Percentiles rank a stretch among this genome's conserved stretches.
These are phyloP conservation scores for Acropora tenuis DNA, from an alignment of 64 coral and sea anemone species.

Conservation along the genomic window DNA sequence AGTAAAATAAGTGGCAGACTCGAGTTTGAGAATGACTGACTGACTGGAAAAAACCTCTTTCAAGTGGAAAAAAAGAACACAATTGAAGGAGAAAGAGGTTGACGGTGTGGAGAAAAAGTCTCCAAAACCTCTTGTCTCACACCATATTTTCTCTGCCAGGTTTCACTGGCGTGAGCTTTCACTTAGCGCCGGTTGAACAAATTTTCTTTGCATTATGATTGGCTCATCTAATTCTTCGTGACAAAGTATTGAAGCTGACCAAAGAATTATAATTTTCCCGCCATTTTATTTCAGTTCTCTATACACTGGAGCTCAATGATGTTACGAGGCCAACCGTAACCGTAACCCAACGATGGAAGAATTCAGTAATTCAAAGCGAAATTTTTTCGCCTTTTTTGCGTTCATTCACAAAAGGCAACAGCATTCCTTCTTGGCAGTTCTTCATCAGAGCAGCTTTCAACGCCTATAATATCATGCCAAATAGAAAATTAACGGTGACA, in stretches of 20 bases:
- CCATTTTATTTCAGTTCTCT: not conserved
- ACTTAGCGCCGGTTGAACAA: no score
- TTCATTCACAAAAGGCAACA: constrained; percentile 18
- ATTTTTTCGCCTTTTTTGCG: not conserved
- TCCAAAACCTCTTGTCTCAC: no score
- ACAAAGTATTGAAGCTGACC: not conserved
- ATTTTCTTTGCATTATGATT: no score
- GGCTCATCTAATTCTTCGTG: not conserved
- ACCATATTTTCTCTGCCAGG: no score
- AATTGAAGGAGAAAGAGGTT: no score
- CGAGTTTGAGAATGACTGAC: no score
- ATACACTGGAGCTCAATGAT: not conserved
- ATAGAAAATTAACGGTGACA: not conserved
- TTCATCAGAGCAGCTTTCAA: constrained; percentile 32
- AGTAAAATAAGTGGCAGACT: no score
- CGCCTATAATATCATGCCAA: not conserved
- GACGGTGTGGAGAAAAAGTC: no score
- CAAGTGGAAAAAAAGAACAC: no score
- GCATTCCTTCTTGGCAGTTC: constrained; percentile 39
- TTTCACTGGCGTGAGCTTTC: no score
- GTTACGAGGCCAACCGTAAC: not conserved
- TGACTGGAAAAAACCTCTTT: no score
- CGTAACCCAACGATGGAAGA: not conserved
- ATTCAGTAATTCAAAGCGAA: not conserved
- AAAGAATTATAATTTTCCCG: no score